Base-by-base conservation (phyloP, 1,140 invertebrate species). In the Cyclina sinensis region DNA sequence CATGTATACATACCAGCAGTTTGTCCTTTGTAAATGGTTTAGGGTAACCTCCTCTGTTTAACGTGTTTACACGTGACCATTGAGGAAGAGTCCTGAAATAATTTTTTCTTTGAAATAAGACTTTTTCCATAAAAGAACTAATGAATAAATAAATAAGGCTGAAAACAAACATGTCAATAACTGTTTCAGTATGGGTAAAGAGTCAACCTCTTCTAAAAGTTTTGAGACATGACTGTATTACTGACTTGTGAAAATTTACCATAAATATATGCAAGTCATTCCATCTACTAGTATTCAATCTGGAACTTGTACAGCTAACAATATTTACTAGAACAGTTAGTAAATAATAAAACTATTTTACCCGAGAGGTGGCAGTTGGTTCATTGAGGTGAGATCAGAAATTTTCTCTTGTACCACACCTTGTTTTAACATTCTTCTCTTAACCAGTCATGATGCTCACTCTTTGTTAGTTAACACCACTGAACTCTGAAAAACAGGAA, bases 31-130 rank as follows among this genome's bases (percentile, higher is more conserved):
- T 90, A 88, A 95, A 95, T 35, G 94, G 93, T 84, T 95, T 95
- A 2, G 94, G 95, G 83, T 95, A 95, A 32, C 94, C 91, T 54
- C 93, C 94, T 86, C 94, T 94, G 88, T 95, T 94, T 65, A 95
- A 90, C 27, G 92, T 94, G 86, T 94, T 94, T 48, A 95, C 92
- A 2, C 95, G 89, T 70, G 94, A 93, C 95, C 95, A 95, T 90
- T 95, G 95, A 14, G 95, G 95, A 27, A 95, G 87, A n/a, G 91
- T 94, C 78, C 93, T 94, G 65, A n/a, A n/a, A n/a, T n/a, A n/a
- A n/a, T n/a, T n/a, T n/a, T n/a, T n/a, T n/a, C n/a, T n/a, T n/a
- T n/a, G n/a, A n/a, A n/a, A n/a, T n/a, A n/a, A n/a, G n/a, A n/a
- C n/a, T n/a, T n/a, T n/a, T n/a, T n/a, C n/a, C n/a, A n/a, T n/a